Base-by-base conservation (phyloP, 1,140 invertebrate species). In the Nixonia krombeini region DNA sequence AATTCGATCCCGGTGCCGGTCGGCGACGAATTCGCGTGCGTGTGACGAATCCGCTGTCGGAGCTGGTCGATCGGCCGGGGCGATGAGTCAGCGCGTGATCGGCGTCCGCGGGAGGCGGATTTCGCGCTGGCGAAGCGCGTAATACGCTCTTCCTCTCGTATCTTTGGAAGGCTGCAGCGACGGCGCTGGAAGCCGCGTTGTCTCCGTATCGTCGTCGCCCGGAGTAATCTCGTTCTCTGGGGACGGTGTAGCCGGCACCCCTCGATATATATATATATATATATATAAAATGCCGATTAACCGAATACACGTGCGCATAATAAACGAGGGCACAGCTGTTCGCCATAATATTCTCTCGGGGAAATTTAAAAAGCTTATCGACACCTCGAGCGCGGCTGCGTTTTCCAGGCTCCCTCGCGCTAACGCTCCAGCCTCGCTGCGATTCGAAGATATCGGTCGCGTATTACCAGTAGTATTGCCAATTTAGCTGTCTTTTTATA, bases 281-380 rank as follows among this genome's bases (percentile, higher is more conserved):
- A 49, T 28, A 40, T 33, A 57, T 53, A 52, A 55, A 65, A 55
- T 21, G 33, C 52, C 46, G 72, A 68, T 71, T 65, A 73, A 66
- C 56, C 61, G 58, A 61, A 68, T 61, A 65, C 64, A 66, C 68
- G 67, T 63, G 72, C 57, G 52, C 62, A 69, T 55, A 65, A 73
- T 67, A 64, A 67, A 52, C 51, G 16, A 26, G 16, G 42, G 47
- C 58, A 41, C 66, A 70, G 71, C 63, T 73, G 71, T 51, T 45
- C 47, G 42, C 8, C 38, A 41, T 25, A 58, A 62, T 72, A 64
- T 59, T 67, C 64, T 64, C 58, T 37, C 21, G 59, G 55, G 55
- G 33, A 64, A 70, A 70, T 70, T 70, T 65, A 65, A 70, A 70
- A 67, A 62, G 62, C 59, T 72, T 71, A 71, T 71, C 63, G 63